phyloP scores from a whole-genome alignment of 2,113 vertebrate genomes.

The Bungarus multicinctus region DNA sequence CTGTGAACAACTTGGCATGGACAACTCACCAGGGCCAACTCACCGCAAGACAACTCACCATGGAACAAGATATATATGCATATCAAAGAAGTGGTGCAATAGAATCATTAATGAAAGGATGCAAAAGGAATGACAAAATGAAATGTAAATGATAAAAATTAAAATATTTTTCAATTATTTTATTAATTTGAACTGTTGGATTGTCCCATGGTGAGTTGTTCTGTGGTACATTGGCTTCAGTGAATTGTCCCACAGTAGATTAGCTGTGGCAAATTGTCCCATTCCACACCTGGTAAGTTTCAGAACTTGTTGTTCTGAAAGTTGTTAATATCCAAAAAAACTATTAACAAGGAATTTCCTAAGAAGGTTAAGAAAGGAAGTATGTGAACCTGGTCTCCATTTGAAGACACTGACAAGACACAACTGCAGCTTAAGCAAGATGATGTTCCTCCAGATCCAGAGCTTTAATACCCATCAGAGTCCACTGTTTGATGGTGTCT shows the following conservation, averaged over 20 bases:
- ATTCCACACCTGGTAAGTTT: neutral
- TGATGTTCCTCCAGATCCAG: neutral
- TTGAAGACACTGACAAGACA: neutral
- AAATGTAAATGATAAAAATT: neutral
- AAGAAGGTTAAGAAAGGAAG: neutral
- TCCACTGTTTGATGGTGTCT: neutral
- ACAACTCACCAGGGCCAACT: neutral
- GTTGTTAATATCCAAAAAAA: neutral
- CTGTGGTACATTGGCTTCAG: neutral
- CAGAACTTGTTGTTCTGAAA: neutral
- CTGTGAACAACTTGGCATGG: neutral
- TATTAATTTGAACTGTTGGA: neutral
- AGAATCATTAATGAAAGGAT: neutral
- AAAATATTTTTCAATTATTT: neutral
- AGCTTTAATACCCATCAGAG: too few species aligned
- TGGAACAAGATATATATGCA: neutral
- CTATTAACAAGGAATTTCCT: neutral
- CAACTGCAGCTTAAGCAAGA: neutral
- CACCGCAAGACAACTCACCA: neutral
- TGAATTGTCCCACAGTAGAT: neutral
- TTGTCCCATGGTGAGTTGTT: neutral
- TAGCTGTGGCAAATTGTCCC: neutral
- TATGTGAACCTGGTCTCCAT: neutral
- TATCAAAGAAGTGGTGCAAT: neutral
- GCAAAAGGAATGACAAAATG: neutral